Base-by-base conservation (phyloP, 2,888 invertebrate species). In the Eristalinus aeneus region DNA sequence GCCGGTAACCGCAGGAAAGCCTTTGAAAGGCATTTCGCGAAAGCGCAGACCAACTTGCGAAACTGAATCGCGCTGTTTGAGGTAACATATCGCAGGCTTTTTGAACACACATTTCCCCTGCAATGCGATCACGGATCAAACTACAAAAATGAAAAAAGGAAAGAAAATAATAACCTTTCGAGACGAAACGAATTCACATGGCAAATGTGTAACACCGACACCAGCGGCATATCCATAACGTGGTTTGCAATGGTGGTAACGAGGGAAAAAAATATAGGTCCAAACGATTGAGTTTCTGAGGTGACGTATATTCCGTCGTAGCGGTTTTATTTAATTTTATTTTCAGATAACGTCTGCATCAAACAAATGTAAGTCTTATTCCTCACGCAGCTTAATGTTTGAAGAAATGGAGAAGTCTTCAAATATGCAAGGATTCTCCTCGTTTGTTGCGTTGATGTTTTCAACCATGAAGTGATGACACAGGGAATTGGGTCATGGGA, bases 201-300 rank as follows among this genome's bases (percentile, higher is more conserved):
- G 54, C 31, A 73, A 64, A 54, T 54, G 23, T n/a, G 31, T 12
- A 31, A 60, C 23, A 20, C 69, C 68, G 73, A 60, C 64, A 69
- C 20, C 58, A 71, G 54, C 39, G 27, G 12, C 27, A 12, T 36
- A 36, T 27, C 53, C 36, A 22, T 39, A 32, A 27, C 71, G 68
- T 31, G 58, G 11, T 53, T 53, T 54, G 10, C 32, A 34, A 79
- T 68, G 53, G 71, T 68, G 63, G 60, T 60, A 22, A 31, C 32
- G 5, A 32, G n/a, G 27, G 34, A 12, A 11, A 34, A 75, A 27
- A 72, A 82, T 82, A 67, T 82, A 75, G 87, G 83, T 79, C 78
- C 72, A 75, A 61, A 64, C 68, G 82, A 87, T 87, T 74, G 78
- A 53, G 72, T 87, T 87, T 75, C 87, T 78, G 67, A 78, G 75